phyloP scores from a whole-genome alignment of 2,888 invertebrate species.

The Eupithecia exiguata region DNA sequence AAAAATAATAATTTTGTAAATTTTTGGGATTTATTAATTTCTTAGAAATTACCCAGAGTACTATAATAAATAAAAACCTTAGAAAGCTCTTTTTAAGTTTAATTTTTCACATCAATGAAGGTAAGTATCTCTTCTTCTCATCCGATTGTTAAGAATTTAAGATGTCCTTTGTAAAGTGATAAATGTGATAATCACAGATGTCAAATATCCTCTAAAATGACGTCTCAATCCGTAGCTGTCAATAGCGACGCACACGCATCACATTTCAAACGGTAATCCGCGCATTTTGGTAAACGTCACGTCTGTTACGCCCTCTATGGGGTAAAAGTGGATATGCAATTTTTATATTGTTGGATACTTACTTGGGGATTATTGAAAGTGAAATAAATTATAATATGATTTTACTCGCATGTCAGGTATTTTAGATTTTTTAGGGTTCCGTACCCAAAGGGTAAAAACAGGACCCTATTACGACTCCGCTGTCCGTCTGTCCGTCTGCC shows the following conservation, averaged over 20 bases:
- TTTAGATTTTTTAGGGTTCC: too few relatives aligned
- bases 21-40: too few relatives aligned
- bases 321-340: slow-evolving; percentile 20
- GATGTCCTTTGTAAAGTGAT: not conserved
- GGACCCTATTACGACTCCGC: too few relatives aligned
- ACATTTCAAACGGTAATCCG: slow-evolving; percentile 59
- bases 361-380: slow-evolving; percentile 36
- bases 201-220: slow-evolving; percentile 29
- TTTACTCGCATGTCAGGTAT: too few relatives aligned
- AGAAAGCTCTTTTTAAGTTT: not conserved
- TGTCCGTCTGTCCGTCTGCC: too few relatives aligned
- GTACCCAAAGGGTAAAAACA: too few relatives aligned
- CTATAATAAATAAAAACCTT: too few relatives aligned
- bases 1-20: too few relatives aligned
- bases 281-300: slow-evolving; percentile 57
- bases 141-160: not conserved
- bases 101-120: not conserved
- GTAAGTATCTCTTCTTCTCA: not conserved
- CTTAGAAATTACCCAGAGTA: too few relatives aligned
- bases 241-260: slow-evolving; percentile 53
- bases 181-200: slow-evolving; percentile 6
- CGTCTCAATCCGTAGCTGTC: slow-evolving; percentile 56
- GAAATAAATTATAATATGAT: not conserved
- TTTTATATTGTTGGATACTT: slow-evolving; percentile 25
- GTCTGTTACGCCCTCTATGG: slow-evolving; percentile 49